Percentiles rank a stretch among this genome's conserved stretches.
Evolutionary conservation across 2,113 vertebrate genomes (phyloP).

Genomic region (Ptyas mucosa): DNA sequence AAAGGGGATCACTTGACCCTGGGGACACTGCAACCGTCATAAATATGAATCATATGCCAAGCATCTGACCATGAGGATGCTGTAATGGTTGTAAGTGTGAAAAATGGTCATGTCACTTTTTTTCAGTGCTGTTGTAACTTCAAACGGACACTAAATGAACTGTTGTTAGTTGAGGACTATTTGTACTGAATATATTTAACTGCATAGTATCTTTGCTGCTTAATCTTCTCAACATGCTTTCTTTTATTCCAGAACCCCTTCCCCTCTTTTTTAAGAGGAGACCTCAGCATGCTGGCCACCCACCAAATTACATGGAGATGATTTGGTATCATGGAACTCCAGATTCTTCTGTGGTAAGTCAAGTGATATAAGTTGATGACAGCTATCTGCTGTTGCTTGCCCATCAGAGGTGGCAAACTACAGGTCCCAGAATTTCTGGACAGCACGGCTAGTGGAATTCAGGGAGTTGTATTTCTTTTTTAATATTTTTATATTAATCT

Average conservation of each 20-base stretch:
- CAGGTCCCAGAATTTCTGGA: not conserved
- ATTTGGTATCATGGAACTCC: constrained; percentile 1
- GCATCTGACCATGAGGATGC: too few relatives aligned
- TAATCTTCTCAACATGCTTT: not conserved
- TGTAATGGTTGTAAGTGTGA: not conserved
- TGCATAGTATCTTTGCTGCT: too few relatives aligned
- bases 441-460: not conserved
- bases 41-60: not conserved
- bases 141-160: not conserved
- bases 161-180: not conserved
- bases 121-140: not conserved
- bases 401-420: not conserved
- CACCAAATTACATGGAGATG: constrained; percentile 12
- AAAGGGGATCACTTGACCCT: too few relatives aligned
- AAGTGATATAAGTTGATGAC: not conserved
- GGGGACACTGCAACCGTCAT: not conserved
- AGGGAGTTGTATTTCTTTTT: not conserved
- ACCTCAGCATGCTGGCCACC: constrained; percentile 21
- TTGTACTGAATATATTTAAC: not conserved
- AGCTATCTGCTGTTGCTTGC: not conserved
- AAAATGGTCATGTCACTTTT: not conserved
- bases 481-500: not conserved
- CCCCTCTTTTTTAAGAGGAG: not conserved
- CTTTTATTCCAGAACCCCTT: not conserved
- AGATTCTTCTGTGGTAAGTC: constrained; percentile 21